These are phyloP conservation scores for Melieria omissa DNA, from an alignment of 2,888 invertebrate genomes.

Conservation along the genomic window DNA sequence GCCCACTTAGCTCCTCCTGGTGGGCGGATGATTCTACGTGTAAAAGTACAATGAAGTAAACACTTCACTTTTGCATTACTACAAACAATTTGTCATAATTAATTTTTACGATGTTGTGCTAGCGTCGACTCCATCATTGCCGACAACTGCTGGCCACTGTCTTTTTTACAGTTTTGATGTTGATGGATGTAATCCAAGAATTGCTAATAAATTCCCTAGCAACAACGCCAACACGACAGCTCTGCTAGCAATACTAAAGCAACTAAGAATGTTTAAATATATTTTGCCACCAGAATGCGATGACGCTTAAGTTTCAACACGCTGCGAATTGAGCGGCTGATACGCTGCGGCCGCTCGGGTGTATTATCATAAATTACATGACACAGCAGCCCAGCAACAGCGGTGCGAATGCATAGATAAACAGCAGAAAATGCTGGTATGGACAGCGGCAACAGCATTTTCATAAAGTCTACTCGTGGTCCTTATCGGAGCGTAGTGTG, in stretches of 20 bases:
- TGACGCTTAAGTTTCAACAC: too few relatives aligned
- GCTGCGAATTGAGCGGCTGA: too few relatives aligned
- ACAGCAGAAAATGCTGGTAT: neutral
- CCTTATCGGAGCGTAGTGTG: neutral
- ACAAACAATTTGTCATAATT: conserved; percentile 30
- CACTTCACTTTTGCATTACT: conserved; percentile 7
- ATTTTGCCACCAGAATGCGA: too few relatives aligned
- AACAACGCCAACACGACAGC: neutral
- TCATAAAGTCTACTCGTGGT: neutral
- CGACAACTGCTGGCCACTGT: neutral
- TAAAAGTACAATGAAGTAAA: too few relatives aligned
- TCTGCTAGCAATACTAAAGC: neutral
- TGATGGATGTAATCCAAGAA: conserved; percentile 6
- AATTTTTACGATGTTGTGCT: conserved; percentile 19
- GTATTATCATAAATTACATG: too few relatives aligned
- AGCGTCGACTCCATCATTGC: neutral
- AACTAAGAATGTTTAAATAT: neutral
- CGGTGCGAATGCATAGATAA: neutral
- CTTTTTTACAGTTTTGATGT: neutral
- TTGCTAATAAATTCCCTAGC: conserved; percentile 1
- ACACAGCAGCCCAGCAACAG: neutral
- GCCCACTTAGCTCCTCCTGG: too few relatives aligned
- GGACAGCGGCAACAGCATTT: conserved; percentile 4
- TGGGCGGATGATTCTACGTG: too few relatives aligned
- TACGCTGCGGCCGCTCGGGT: too few relatives aligned